Base-by-base conservation (phyloP, 2,888 invertebrate species). In the Villa cingulata region DNA sequence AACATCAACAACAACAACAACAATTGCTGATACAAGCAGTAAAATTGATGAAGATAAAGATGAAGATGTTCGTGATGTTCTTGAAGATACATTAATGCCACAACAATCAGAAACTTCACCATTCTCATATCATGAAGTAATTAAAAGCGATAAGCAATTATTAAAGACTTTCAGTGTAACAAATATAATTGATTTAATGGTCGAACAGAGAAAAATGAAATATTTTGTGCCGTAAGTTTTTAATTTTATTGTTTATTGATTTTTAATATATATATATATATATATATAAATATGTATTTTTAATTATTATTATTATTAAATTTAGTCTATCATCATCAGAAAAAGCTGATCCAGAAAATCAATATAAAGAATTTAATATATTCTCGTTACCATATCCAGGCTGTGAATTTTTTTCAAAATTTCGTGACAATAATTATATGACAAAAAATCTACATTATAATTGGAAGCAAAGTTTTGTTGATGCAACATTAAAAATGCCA, bases 141-240 rank as follows among this genome's bases (percentile, higher is more conserved):
- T 67, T 43, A 62, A 60, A 49, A 65, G 61, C 45, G 86, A 87
- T 61, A 83, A 85, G 45, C 75, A 77, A 56, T 68, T 86, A 41
- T 66, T 87, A 34, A 81, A 80, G 62, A 72, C 74, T 18, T 73
- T 85, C 32, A 79, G 80, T 57, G 80, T 86, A 16, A 75, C 75
- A 46, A 81, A 80, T 44, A 86, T 87, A 57, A 76, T 83, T 52
- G 86, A 87, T 67, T 75, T 87, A 46, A 87, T 87, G 86, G 84
- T 87, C 10, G 86, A 87, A 62, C 83, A 85, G 61, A 82, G 83
- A 59, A 86, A 86, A 71, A 80, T 84, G 37, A 87, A 86, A 68
- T 86, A 79, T 68, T 80, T 81, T 51, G 68, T 86, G 68, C 77
- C 83, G 86, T 86, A 73, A 78, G 81, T 72, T 46, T 48, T 36